Base-by-base conservation (phyloP, 92 coral and sea anemone species). In the Phymanthus crucifer region DNA sequence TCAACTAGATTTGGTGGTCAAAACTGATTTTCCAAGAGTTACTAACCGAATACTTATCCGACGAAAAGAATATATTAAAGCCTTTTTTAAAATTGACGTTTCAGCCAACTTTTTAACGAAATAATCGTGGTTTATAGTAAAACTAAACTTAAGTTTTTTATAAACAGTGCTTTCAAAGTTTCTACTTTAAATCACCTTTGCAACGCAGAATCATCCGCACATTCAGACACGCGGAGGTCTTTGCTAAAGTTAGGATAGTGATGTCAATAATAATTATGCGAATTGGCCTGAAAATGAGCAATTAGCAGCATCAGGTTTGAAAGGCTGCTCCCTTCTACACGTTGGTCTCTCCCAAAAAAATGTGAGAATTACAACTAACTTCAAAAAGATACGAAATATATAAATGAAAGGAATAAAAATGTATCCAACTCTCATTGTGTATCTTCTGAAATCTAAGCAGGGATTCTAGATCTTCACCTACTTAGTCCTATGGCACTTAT, bases 261-360 rank as follows among this genome's bases (percentile, higher is more conserved):
- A 52, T 17, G 3, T 19, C n/a, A 54, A 54, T 52, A 52, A 52
- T 18, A 13, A 19, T 45, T 9, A 45, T 54, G 2, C n/a, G 34
- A 61, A 61, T 61, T 61, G 34, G 36, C 0, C 68, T 61, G 18
- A 61, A 61, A 61, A 61, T 61, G 68, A 61, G 68, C 68, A 61
- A 61, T 27, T 61, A 24, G 33, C 32, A 24, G 29, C 33, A 6
- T 61, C 32, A 12, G 32, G 14, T 43, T 43, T 43, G 14, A 43
- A 43, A 43, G 14, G 48, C 11, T 43, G 48, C 14, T 43, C 13
- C 48, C 14, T 14, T 43, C 10, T 2, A 43, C 48, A 17, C 1
- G 7, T 38, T 38, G 43, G 5, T 38, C 43, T 38, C 0, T 38
- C 48, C 14, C 16, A 43, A 43, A 43, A 43, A 43, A 17, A 17